Base-by-base conservation (phyloP, 2,888 invertebrate species). In the Neocrepidodera transversa region DNA sequence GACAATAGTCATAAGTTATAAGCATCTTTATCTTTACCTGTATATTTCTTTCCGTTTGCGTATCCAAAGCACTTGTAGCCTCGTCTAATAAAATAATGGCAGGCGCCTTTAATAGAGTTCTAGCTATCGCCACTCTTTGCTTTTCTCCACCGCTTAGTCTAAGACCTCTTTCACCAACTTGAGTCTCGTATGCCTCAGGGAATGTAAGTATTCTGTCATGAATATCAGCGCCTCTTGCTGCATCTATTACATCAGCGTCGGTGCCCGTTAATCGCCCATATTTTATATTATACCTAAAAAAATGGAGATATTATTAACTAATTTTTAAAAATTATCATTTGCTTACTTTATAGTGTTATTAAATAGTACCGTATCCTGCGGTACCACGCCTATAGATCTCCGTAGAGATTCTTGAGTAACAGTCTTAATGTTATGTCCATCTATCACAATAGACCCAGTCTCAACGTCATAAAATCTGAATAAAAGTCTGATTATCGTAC, bases 111-210 rank as follows among this genome's bases (percentile, higher is more conserved):
- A 99, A 83, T 17, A 99, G 84, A 0, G 97, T 97, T 63, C 98
- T 83, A 0, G 98, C 98, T 65, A 98, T 98, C 0, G 97, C 98
- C 57, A 98, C 94, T 66, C 97, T 84, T 78, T 99, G 98, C 74
- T 99, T 98, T 78, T 98, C 98, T 1, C 98, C 98, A 1, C 98
- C 98, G 76, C 97, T 97, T 60, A 98, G 82, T 64, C 96, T 89
- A 58, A 98, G 80, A 3, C 98, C 98, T 74, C 98, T 84, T 80
- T 98, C 98, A 4, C 98, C 98, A 14, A 98, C 93, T 87, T 91
- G 62, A 1, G 57, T 64, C n/a, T 64, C 63, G 38, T 63, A 65
- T 10, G 87, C 87, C 64, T 94, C 92, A 0, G 97, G 95, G 80
- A 98, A 97, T n/a, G 89, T 86, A 1, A 93, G 80, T 62, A 98